phyloP scores from a whole-genome alignment of 37 sponge, comb jelly and placozoan species.

The Halisarca cf. caerulea region DNA sequence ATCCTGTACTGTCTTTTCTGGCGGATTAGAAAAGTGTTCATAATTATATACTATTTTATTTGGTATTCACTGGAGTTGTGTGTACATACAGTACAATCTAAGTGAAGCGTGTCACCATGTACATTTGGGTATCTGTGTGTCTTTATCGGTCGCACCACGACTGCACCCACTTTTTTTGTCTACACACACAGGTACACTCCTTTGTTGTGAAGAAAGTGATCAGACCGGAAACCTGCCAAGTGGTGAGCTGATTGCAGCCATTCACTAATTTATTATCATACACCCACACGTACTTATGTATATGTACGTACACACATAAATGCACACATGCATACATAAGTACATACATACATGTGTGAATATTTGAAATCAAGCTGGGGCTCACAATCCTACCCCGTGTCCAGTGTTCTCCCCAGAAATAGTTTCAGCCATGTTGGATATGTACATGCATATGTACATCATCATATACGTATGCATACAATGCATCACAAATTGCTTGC shows the following conservation, averaged over 20 bases:
- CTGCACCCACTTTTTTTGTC: neutral
- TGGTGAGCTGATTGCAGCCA: slow-evolving; percentile 72
- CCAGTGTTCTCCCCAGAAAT: too few relatives aligned
- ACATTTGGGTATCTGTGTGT: neutral
- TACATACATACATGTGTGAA: neutral
- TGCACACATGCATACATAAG: neutral
- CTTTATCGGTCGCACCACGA: neutral
- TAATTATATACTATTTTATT: too few relatives aligned
- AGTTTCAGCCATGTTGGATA: too few relatives aligned
- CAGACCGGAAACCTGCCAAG: slow-evolving; percentile 70
- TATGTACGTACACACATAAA: neutral
- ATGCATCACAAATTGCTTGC: too few relatives aligned
- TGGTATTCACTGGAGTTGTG: too few relatives aligned
- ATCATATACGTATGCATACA: too few relatives aligned
- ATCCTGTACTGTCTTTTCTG: too few relatives aligned
- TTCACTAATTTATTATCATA: too few relatives aligned
- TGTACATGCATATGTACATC: too few relatives aligned
- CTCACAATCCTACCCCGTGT: too few relatives aligned
- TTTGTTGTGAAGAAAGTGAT: slow-evolving; percentile 74
- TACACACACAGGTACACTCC: slow-evolving; percentile 40
- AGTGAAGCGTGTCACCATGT: neutral
- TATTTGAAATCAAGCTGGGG: neutral
- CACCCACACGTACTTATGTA: too few relatives aligned
- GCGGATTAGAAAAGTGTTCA: too few relatives aligned
- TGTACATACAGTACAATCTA: neutral